Evolutionary conservation across 2,113 vertebrate genomes (phyloP), one percentile per base, ranked within the genome.

Genomic region (Boulengerochromis microlepis): DNA sequence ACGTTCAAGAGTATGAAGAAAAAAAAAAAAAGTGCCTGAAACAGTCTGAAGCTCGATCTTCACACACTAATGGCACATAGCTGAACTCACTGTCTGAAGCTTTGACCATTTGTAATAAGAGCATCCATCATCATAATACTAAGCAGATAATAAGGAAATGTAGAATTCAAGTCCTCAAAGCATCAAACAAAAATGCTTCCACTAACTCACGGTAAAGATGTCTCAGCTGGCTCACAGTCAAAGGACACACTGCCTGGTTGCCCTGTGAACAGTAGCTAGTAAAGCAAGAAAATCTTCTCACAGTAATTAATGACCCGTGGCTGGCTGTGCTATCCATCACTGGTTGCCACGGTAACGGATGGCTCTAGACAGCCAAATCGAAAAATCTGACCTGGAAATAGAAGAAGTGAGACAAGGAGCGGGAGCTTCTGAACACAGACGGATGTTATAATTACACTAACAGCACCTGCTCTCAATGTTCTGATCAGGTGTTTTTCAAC

Each of bases 221-320:
- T 81, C 10, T 86, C 38, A 42, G 40, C 26, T 87, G 89, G 83
- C 45, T 81, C 81, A 3, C 82, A 66, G 54, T 81, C 82, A 74
- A 57, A 88, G 5, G 53, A 64, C n/a, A 64, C 85, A 74, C 78
- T 1, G 82, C 54, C 74, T 19, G 22, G 86, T 86, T 88, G 40
- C 76, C 66, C 82, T 31, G 90, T 83, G 85, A 89, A 59, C 89
- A 78, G 61, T 11, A 69, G 74, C 74, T 78, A 78, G 35, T 57
- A 76, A 83, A 83, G 78, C 24, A 82, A 5, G 56, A 50, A 83
- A 69, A 57, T 89, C 86, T 35, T 80, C 87, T 83, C 82, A 53
- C 76, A 19, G 86, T 83, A 83, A 84, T 89, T 89, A 94, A 94
- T 81, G 92, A 86, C 33, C 85, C 57, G 10, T 42, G 8, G 54